phyloP scores from a whole-genome alignment of 2,113 vertebrate genomes.

The Cottus gobio region DNA sequence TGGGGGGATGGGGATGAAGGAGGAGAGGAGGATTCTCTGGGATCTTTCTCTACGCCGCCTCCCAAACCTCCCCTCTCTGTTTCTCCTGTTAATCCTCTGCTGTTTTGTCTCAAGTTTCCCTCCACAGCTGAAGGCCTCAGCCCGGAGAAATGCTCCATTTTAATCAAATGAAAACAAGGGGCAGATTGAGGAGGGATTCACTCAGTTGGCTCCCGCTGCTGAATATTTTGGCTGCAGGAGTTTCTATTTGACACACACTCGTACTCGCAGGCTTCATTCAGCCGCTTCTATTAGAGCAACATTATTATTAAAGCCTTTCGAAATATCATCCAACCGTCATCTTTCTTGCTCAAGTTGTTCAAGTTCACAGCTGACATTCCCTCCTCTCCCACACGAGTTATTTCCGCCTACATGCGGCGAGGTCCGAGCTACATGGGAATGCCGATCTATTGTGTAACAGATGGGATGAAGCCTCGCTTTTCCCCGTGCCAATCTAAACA shows the following conservation, averaged over 20 bases:
- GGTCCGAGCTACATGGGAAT: constrained; percentile 42
- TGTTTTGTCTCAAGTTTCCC: constrained; percentile 61
- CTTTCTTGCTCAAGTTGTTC: constrained; percentile 8
- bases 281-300: constrained; percentile 10
- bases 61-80: background rate
- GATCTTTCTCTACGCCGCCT: constrained; percentile 18
- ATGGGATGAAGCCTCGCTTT: constrained; percentile 32
- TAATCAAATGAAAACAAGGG: constrained; percentile 54
- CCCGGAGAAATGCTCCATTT: constrained; percentile 16
- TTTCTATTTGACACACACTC: constrained; percentile 16
- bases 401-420: constrained; percentile 36
- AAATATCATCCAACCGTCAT: background rate
- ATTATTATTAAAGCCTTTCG: background rate
- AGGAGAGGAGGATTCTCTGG: constrained; percentile 43
- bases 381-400: constrained; percentile 33
- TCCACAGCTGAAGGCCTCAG: background rate
- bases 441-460: constrained; percentile 39
- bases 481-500: constrained; percentile 57
- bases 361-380: constrained; percentile 49
- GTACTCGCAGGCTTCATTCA: background rate
- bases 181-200: constrained; percentile 18
- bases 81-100: constrained; percentile 52
- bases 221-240: constrained; percentile 40
- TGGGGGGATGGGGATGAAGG: constrained; percentile 28
- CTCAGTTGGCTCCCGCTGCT: background rate